phyloP scores from a whole-genome alignment of 2,888 invertebrate species.

The Cataglyphis cursor region DNA sequence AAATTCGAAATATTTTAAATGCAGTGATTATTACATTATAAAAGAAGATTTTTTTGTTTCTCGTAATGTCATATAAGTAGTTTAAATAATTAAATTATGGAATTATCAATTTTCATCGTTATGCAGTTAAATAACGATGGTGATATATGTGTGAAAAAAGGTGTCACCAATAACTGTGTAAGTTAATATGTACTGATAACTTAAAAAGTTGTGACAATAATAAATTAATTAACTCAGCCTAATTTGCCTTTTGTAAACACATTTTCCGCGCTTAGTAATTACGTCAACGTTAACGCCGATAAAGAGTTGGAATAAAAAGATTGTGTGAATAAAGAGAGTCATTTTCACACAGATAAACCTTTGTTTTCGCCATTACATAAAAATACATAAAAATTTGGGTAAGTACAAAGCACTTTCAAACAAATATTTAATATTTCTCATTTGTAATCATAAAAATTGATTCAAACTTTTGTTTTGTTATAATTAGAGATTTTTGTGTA shows the following conservation, averaged over 20 bases:
- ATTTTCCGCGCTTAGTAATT: conserved; percentile 56
- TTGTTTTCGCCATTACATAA: conserved; percentile 16
- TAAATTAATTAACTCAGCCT: background rate
- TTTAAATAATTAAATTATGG: conserved; percentile 8
- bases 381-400: conserved; percentile 15
- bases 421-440: background rate
- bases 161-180: background rate
- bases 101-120: background rate
- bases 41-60: background rate
- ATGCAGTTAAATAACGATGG: background rate
- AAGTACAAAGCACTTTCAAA: conserved; percentile 7
- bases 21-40: background rate
- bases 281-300: conserved; percentile 10
- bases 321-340: conserved; percentile 36
- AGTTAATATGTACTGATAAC: background rate
- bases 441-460: background rate
- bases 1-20: background rate
- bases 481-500: background rate
- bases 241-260: conserved; percentile 40
- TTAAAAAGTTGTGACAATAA: background rate
- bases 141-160: background rate
- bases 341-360: conserved; percentile 9
- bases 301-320: conserved; percentile 18
- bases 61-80: background rate
- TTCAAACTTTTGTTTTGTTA: background rate